Base-by-base conservation (phyloP, 53 echinoderm and acorn worm species). In the Actinopyga echinites region DNA sequence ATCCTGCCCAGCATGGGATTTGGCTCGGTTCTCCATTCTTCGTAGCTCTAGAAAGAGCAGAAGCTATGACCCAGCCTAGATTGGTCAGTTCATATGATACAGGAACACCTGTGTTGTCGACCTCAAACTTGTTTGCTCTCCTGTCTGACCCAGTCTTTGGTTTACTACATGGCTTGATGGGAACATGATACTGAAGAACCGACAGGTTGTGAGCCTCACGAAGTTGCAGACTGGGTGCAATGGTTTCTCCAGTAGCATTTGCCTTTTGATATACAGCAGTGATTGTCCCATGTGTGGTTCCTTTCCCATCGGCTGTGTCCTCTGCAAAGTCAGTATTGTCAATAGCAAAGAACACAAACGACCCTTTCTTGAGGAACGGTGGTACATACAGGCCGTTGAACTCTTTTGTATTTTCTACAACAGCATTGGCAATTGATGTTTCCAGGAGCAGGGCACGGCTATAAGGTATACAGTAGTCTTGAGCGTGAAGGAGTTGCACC, bases 291-390 rank as follows among this genome's bases (percentile, higher is more conserved):
- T 89, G 85, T 25, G 82, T 82, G 78, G 90, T 90, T 69, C 83
- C 86, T 86, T 86, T 90, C 23, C 90, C 90, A 90, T 90, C 83
- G 23, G 75, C 20, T 19, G 83, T 90, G 83, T 90, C 90, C 55
- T 90, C 86, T 40, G 82, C 56, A 65, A 90, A 90, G 83, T 90
- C 86, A 66, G 86, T 82, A 65, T 90, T 90, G 66, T 90, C 86
- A 13, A 69, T 74, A 43, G 83, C 85, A 80, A 89, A 89, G 36
- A 79, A 85, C 23, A 89, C 82, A 33, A 85, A 80, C 25, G 79
- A 38, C 3, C 89, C 89, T 77, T 78, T 75, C 77, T 83, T 89
- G 33, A 84, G 23, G 42, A 89, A 89, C 28, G 84, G 79, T 67
- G 89, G 89, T 1, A 89, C 85, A 57, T 89, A 89, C 19, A 85